A percentile compares a stretch with the other conserved stretches of the same genome.
Evolutionary conservation across 1,140 invertebrate genomes (phyloP).

Genomic region (Lasaia peninsularis): DNA sequence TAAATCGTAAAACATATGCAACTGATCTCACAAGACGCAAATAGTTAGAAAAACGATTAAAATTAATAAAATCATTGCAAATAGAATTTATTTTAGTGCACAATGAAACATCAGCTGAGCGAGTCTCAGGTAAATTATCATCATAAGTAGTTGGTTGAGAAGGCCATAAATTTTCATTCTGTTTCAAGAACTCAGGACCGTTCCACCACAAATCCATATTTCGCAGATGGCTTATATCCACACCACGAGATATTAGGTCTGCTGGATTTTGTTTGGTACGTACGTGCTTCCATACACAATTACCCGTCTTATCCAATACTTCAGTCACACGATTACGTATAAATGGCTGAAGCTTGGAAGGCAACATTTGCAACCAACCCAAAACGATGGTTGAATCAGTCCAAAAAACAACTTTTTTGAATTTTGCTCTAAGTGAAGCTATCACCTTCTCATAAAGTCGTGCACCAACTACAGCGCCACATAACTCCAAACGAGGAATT

Average conservation of each 20-base stretch:
- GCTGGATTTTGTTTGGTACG: not conserved
- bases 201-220: not conserved
- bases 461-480: constrained; percentile 16
- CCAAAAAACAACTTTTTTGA: constrained; percentile 13
- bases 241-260: not conserved
- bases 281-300: not conserved
- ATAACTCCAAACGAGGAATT: constrained; percentile 6
- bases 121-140: not conserved
- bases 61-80: not conserved
- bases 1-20: not conserved
- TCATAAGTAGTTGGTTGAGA: not conserved
- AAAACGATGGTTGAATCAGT: constrained; percentile 5
- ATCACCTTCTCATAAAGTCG: constrained; percentile 13
- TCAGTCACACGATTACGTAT: not conserved
- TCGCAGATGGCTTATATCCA: not conserved
- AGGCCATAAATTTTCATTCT: not conserved
- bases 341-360: not conserved
- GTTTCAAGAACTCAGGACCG: not conserved
- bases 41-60: not conserved
- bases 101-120: not conserved
- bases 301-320: not conserved
- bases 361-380: not conserved
- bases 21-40: not conserved
- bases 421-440: constrained; percentile 2
- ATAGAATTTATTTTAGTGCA: not conserved